A percentile compares a stretch with the other conserved stretches of the same genome.
phyloP scores from a whole-genome alignment of 1,140 invertebrate species.

The Coenobita brevimanus region DNA sequence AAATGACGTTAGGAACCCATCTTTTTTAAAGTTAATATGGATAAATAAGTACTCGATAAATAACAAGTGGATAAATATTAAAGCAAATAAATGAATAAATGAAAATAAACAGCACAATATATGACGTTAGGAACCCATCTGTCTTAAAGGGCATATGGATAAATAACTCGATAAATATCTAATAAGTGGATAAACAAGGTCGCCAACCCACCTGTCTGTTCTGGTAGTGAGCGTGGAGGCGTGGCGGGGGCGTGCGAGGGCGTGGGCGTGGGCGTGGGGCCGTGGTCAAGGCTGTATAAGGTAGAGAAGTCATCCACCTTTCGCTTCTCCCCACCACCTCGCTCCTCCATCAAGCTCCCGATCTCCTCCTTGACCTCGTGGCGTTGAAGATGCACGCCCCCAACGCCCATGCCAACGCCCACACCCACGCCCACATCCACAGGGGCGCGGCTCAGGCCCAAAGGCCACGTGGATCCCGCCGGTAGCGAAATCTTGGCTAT shows the following conservation, averaged over 20 bases:
- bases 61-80: too few relatives aligned
- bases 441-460: slow-evolving; percentile 62
- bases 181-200: too few relatives aligned
- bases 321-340: slow-evolving; percentile 64
- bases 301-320: slow-evolving; percentile 69
- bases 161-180: too few relatives aligned
- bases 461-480: slow-evolving; percentile 67
- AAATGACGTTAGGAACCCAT: too few relatives aligned
- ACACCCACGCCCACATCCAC: slow-evolving; percentile 62
- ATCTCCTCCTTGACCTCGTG: slow-evolving; percentile 69
- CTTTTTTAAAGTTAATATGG: too few relatives aligned
- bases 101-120: too few relatives aligned
- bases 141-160: too few relatives aligned
- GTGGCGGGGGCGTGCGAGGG: slow-evolving; percentile 59
- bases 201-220: slow-evolving; percentile 63
- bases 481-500: slow-evolving; percentile 67
- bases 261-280: slow-evolving; percentile 43
- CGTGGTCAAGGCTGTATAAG: slow-evolving; percentile 66
- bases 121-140: too few relatives aligned
- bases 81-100: too few relatives aligned
- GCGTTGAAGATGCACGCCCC: slow-evolving; percentile 37
- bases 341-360: slow-evolving; percentile 59
- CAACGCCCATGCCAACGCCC: slow-evolving; percentile 44
- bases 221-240: slow-evolving; percentile 65
- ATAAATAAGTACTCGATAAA: too few relatives aligned